These are phyloP conservation scores for Eleutherodactylus coqui DNA, from an alignment of 2,797 vertebrate genomes.

Conservation along the genomic window DNA sequence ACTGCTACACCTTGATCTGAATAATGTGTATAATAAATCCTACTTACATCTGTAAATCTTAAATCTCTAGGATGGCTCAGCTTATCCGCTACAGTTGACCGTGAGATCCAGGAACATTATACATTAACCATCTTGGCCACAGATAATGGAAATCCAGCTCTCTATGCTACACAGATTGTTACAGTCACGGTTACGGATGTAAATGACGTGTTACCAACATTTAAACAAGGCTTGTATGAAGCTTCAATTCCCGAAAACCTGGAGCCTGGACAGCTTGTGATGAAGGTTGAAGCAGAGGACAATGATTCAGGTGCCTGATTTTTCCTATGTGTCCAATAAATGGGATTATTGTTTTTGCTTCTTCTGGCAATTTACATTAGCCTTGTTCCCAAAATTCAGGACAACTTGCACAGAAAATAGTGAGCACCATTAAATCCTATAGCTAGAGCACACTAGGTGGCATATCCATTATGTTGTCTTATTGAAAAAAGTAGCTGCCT, in stretches of 20 bases:
- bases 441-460: background rate
- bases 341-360: background rate
- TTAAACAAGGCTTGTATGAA: conserved; percentile 78
- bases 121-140: conserved; percentile 78
- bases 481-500: background rate
- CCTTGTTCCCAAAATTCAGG: background rate
- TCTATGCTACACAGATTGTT: conserved; percentile 86
- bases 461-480: background rate
- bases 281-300: conserved; percentile 83
- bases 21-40: background rate
- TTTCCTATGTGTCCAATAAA: background rate
- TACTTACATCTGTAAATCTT: background rate
- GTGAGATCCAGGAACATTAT: conserved; percentile 78
- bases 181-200: conserved; percentile 83
- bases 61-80: conserved; percentile 81
- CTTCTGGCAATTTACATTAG: background rate
- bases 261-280: conserved; percentile 78
- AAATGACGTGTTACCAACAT: conserved; percentile 84
- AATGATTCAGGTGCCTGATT: conserved; percentile 84
- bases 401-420: background rate
- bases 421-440: background rate
- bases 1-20: background rate
- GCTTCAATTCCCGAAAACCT: conserved; percentile 84
- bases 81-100: conserved; percentile 80
- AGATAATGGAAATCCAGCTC: conserved; percentile 80